Evolutionary conservation across 2,888 invertebrate genomes (phyloP).

Genomic region (Andrena fulva): DNA sequence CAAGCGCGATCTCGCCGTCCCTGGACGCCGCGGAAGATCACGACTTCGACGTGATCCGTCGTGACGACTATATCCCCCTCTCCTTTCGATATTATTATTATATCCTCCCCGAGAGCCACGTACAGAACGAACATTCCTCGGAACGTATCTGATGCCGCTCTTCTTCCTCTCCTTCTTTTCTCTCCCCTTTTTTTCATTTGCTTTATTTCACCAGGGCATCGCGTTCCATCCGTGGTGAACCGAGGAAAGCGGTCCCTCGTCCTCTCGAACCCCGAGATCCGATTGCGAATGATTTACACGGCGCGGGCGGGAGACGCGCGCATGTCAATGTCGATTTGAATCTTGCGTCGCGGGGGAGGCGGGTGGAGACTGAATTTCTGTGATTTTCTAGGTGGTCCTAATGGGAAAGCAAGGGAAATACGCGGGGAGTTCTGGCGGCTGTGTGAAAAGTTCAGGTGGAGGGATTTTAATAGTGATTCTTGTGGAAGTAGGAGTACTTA

Average conservation of each 20-base stretch:
- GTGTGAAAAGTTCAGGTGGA: not conserved
- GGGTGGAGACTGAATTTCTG: not conserved
- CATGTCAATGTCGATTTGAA: conserved; percentile 10
- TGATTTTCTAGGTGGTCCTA: not conserved
- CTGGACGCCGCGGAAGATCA: conserved; percentile 69
- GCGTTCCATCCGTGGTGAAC: conserved; percentile 44
- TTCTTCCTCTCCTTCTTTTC: conserved; percentile 52
- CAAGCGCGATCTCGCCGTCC: conserved; percentile 78
- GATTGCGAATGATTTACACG: conserved; percentile 54
- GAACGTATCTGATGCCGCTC: conserved; percentile 65
- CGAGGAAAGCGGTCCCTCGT: conserved; percentile 45
- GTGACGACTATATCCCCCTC: conserved; percentile 75
- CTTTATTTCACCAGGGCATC: conserved; percentile 52
- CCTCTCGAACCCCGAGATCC: conserved; percentile 27
- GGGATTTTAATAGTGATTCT: not conserved
- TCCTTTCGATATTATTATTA: conserved; percentile 71
- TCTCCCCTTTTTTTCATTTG: conserved; percentile 5
- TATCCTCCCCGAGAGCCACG: conserved; percentile 70
- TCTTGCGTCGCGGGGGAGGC: not conserved
- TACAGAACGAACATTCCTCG: conserved; percentile 69
- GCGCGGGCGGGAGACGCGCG: conserved; percentile 1
- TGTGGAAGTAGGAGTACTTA: not conserved
- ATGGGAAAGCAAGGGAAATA: not conserved
- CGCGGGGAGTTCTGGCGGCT: not conserved
- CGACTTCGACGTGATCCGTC: conserved; percentile 79